These are phyloP conservation scores for Lepetodrilus schrolli DNA, from an alignment of 2,888 invertebrate genomes.

Conservation along the genomic window DNA sequence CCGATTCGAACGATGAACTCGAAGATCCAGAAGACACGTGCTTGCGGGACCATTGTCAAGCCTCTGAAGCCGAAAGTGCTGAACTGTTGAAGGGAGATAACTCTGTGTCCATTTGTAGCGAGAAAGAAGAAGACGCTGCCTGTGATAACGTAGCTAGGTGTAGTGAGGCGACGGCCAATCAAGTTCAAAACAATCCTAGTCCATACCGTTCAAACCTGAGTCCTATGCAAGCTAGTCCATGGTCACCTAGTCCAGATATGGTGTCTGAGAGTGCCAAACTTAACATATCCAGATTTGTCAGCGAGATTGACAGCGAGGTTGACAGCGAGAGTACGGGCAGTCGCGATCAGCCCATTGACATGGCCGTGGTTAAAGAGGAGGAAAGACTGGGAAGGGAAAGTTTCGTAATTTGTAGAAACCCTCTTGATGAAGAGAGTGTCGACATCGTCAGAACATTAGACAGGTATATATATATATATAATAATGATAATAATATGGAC, in stretches of 20 bases:
- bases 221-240: constrained; percentile 4
- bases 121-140: not conserved
- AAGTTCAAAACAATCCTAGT: not conserved
- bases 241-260: not conserved
- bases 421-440: not conserved
- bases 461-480: not conserved
- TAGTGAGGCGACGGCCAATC: not conserved
- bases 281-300: not conserved
- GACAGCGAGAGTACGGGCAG: not conserved
- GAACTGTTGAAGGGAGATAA: not conserved
- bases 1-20: not conserved
- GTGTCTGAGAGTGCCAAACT: constrained; percentile 5
- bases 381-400: constrained; percentile 31
- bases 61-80: not conserved
- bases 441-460: not conserved
- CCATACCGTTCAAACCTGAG: not conserved
- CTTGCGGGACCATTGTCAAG: not conserved
- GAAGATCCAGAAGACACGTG: not conserved
- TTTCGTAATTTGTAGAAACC: not conserved
- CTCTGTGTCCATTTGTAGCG: not conserved
- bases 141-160: not conserved
- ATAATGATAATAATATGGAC: not conserved
- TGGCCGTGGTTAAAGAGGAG: constrained; percentile 35
- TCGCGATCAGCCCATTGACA: constrained; percentile 37
- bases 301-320: not conserved